These are phyloP conservation scores for Trichopoda pennipes DNA, from an alignment of 2,888 invertebrate species.

Conservation along the genomic window DNA sequence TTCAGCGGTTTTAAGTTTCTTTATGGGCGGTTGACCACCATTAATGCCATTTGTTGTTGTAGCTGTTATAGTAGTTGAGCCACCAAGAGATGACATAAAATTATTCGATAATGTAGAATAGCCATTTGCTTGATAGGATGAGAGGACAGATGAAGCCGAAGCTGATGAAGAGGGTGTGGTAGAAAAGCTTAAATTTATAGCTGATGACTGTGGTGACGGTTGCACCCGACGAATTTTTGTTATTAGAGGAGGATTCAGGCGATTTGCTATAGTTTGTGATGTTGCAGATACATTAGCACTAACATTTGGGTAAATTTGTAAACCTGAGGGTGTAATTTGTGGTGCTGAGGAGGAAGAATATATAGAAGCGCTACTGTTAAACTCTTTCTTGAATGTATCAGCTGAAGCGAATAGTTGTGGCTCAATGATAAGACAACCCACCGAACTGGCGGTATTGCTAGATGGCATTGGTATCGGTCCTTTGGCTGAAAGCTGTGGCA, in stretches of 20 bases:
- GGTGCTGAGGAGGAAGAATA: conserved; percentile 45
- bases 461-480: conserved; percentile 74
- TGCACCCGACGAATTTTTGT: conserved; percentile 76
- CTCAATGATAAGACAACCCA: conserved; percentile 77
- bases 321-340: conserved; percentile 73
- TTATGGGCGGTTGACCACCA: conserved; percentile 72
- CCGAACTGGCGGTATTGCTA: conserved; percentile 73
- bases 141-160: conserved; percentile 14
- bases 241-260: conserved; percentile 71
- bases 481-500: conserved; percentile 72
- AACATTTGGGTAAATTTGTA: conserved; percentile 76
- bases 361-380: conserved; percentile 60
- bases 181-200: conserved; percentile 77
- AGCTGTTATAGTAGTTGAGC: conserved; percentile 56
- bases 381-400: conserved; percentile 77
- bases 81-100: conserved; percentile 48
- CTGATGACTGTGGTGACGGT: conserved; percentile 77
- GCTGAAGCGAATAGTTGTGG: conserved; percentile 77
- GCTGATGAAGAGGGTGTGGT: conserved; percentile 51
- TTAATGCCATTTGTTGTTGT: conserved; percentile 12
- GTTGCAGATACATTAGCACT: conserved; percentile 57
- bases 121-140: conserved; percentile 49
- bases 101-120: conserved; percentile 33
- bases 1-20: conserved; percentile 73
- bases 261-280: conserved; percentile 52